phyloP scores from a whole-genome alignment of 2,797 vertebrate genomes.

The Enteromius treurensis region DNA sequence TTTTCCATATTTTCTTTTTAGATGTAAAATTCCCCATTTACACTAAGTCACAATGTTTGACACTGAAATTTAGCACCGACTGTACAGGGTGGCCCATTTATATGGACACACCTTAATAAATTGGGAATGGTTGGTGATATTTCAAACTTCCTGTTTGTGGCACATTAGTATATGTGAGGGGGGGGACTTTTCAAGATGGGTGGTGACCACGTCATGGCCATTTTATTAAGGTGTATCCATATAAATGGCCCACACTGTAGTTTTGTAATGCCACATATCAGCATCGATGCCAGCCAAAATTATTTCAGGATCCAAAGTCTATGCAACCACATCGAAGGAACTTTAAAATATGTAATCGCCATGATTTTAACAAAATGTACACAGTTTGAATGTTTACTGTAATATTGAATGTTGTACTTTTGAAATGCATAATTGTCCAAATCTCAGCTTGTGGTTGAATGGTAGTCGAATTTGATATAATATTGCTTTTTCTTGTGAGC shows the following conservation, averaged over 20 bases:
- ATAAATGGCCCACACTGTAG: not conserved
- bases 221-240: no score
- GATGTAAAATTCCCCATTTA: not conserved
- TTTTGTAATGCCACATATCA: not conserved
- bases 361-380: conserved; percentile 44
- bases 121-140: no score
- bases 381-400: conserved; percentile 39
- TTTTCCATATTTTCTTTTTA: not conserved
- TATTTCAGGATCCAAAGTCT: conserved; percentile 10
- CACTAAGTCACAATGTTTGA: not conserved
- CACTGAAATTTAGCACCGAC: not conserved
- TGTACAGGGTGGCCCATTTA: no score
- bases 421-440: conserved; percentile 59
- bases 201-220: no score
- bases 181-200: no score
- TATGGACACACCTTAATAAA: no score
- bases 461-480: conserved; percentile 13
- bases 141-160: no score
- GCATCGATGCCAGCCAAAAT: not conserved
- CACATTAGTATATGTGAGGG: no score
- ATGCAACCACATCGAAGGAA: conserved; percentile 51
- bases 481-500: conserved; percentile 30
- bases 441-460: conserved; percentile 49
- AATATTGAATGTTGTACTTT: conserved; percentile 36
- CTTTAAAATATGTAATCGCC: conserved; percentile 43